Evolutionary conservation across 2,797 vertebrate species (phyloP).

Genomic region (Anguilla obscura): DNA sequence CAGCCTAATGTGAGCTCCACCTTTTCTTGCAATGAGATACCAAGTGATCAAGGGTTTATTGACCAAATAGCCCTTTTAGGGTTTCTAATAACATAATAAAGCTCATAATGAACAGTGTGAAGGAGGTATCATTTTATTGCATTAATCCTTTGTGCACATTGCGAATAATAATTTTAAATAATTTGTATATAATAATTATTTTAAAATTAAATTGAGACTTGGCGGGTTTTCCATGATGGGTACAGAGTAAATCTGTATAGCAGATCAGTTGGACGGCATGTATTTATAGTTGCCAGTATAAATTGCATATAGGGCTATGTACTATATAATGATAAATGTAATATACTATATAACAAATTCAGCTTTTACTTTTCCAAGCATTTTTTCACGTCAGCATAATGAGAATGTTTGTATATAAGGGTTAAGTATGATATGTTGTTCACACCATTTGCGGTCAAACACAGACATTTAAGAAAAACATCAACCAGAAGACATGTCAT

Average conservation of each 20-base stretch:
- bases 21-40: conserved; percentile 50
- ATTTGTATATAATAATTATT: conserved; percentile 14
- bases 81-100: conserved; percentile 43
- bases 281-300: not conserved
- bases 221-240: conserved; percentile 40
- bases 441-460: not conserved
- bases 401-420: not conserved
- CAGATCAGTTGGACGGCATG: not conserved
- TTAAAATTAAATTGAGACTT: conserved; percentile 37
- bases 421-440: not conserved
- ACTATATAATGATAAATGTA: not conserved
- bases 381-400: not conserved
- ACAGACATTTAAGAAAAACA: not conserved
- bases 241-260: conserved; percentile 42
- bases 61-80: conserved; percentile 51
- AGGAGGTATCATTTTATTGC: conserved; percentile 44
- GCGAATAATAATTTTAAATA: conserved; percentile 12
- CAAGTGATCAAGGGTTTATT: conserved; percentile 57
- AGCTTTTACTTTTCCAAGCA: not conserved
- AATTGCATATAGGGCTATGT: not conserved
- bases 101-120: conserved; percentile 51
- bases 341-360: not conserved
- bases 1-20: conserved; percentile 38
- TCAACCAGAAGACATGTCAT: not conserved
- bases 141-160: conserved; percentile 48